Evolutionary conservation across 2,797 vertebrate genomes (phyloP).

Genomic region (Anguilla obscura): DNA sequence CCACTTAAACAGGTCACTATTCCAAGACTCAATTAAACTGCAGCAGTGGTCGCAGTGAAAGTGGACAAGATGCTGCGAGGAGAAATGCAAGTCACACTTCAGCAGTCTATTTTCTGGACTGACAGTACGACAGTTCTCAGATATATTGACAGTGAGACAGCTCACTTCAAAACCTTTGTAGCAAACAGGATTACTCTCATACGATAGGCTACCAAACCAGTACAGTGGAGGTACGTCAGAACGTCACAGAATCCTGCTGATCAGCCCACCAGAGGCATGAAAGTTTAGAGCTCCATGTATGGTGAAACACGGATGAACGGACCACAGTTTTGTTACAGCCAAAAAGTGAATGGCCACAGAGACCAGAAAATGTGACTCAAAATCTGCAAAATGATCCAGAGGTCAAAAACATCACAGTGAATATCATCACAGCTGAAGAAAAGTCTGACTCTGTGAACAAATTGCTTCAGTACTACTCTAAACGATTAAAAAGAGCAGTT

Average conservation of each 20-base stretch:
- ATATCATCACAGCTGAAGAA: conserved; percentile 22
- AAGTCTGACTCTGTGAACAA: conserved; percentile 22
- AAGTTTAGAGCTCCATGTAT: neutral
- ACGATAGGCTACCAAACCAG: conserved; percentile 24
- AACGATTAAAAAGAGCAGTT: conserved; percentile 28
- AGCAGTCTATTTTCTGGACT: conserved; percentile 23
- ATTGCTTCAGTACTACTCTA: conserved; percentile 15
- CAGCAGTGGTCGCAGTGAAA: conserved; percentile 17
- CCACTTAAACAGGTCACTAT: conserved; percentile 31
- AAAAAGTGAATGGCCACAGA: conserved; percentile 23
- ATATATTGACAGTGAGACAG: conserved; percentile 35
- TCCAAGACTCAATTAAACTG: conserved; percentile 14
- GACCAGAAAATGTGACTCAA: conserved; percentile 6
- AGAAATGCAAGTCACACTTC: conserved; percentile 18
- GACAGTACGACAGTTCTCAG: conserved; percentile 32
- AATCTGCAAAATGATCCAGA: conserved; percentile 22
- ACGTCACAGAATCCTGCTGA: conserved; percentile 36
- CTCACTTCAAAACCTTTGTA: conserved; percentile 28
- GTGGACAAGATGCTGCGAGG: conserved; percentile 13
- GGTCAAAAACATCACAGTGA: conserved; percentile 28
- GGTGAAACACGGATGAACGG: conserved; percentile 29
- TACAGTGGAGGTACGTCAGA: conserved; percentile 31
- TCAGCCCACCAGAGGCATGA: conserved; percentile 30
- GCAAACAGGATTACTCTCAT: conserved; percentile 29
- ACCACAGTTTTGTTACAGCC: conserved; percentile 21